Conservation (phyloP, 2,113 vertebrate species). For the Heteronetta atricapilla region DNA sequence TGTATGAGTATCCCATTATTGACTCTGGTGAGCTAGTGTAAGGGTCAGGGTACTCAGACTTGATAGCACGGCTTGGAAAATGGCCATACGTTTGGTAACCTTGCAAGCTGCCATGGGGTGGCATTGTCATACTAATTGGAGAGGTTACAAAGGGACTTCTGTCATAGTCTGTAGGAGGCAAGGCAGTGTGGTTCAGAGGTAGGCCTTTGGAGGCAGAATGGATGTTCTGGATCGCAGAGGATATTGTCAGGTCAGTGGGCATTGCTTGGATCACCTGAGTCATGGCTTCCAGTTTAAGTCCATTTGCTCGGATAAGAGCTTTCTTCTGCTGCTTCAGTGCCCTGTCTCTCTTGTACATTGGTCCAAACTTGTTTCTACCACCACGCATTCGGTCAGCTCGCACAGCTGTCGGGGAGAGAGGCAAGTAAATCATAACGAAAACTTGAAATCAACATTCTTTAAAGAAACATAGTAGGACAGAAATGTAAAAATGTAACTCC, state of each 20-base stretch:
- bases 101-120: conserved; percentile 92
- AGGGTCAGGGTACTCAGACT: conserved; percentile 97
- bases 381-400: conserved; percentile 97
- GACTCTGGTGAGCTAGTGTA: conserved; percentile 97
- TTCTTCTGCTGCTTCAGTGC: conserved; percentile 98
- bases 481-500: background rate
- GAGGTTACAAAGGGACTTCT: conserved; percentile 96
- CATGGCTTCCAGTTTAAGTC: conserved; percentile 98
- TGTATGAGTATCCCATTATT: conserved; percentile 94
- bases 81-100: conserved; percentile 95
- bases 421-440: background rate
- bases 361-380: conserved; percentile 97
- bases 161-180: conserved; percentile 97
- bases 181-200: conserved; percentile 93
- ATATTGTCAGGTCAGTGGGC: conserved; percentile 95
- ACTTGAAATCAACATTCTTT: background rate
- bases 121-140: conserved; percentile 99
- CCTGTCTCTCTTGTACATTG: conserved; percentile 99
- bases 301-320: conserved; percentile 96
- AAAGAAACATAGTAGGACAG: background rate
- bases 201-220: conserved; percentile 97
- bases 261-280: conserved; percentile 96
- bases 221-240: conserved; percentile 96
- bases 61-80: conserved; percentile 96
- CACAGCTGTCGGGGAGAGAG: conserved; percentile 81